These are phyloP conservation scores for Antennarius maculatus DNA, from an alignment of 2,797 vertebrate genomes.

Conservation along the genomic window DNA sequence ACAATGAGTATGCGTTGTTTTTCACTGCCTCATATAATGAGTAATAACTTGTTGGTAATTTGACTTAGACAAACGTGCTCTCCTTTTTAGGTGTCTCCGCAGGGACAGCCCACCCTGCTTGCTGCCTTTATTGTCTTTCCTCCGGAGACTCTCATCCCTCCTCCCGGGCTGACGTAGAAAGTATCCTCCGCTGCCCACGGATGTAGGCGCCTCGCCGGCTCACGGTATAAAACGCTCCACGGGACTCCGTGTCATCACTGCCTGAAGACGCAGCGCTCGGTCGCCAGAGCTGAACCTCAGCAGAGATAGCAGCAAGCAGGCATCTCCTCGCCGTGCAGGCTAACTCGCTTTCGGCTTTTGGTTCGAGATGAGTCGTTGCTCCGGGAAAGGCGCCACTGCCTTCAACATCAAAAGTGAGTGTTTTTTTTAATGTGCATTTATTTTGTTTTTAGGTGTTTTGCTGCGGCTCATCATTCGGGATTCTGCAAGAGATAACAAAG, in stretches of 20 bases:
- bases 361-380: constrained; percentile 80
- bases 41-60: not conserved
- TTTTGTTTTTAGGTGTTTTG: too few relatives aligned
- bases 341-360: constrained; percentile 87
- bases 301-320: constrained; percentile 85
- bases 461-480: too few relatives aligned
- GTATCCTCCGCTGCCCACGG: constrained; percentile 73
- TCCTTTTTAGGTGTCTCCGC: constrained; percentile 5
- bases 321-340: constrained; percentile 74
- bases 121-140: constrained; percentile 75
- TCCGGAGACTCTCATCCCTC: constrained; percentile 51
- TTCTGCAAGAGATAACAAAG: too few relatives aligned
- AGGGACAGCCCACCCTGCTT: constrained; percentile 16
- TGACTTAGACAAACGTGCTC: constrained; percentile 4
- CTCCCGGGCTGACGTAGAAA: constrained; percentile 68
- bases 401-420: constrained; percentile 82
- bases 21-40: constrained; percentile 5
- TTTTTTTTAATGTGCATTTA: not conserved
- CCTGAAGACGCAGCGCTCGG: constrained; percentile 69
- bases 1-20: not conserved
- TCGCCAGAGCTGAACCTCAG: constrained; percentile 79
- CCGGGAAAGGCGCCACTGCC: constrained; percentile 54
- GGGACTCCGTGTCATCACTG: constrained; percentile 63
- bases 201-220: constrained; percentile 58
- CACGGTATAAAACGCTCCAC: constrained; percentile 70